Percentiles rank a stretch among this genome's conserved stretches.
Evolutionary conservation across 2,113 vertebrate species (phyloP).

Genomic region (Dascyllus trimaculatus): DNA sequence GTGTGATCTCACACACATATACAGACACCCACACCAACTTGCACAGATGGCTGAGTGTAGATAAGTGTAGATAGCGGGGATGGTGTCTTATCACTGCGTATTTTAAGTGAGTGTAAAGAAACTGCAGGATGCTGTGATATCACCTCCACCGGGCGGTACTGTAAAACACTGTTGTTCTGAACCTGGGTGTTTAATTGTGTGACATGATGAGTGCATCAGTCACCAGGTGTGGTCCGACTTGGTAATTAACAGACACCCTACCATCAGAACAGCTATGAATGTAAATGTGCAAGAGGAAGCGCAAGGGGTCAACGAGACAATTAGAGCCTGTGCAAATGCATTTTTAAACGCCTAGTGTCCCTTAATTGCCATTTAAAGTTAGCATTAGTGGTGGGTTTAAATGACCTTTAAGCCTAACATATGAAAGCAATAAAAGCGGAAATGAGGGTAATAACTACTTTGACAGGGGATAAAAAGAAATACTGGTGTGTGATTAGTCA

Average conservation of each 20-base stretch:
- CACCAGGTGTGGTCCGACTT: conserved; percentile 39
- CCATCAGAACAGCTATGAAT: conserved; percentile 49
- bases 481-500: conserved; percentile 3
- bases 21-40: conserved; percentile 2
- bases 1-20: conserved; percentile 42
- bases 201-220: conserved; percentile 11
- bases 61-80: conserved; percentile 32
- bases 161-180: conserved; percentile 4
- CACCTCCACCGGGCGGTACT: conserved; percentile 9
- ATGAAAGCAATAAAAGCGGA: conserved; percentile 54
- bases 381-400: conserved; percentile 46
- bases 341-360: conserved; percentile 66
- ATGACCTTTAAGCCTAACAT: conserved; percentile 53
- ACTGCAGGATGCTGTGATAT: conserved; percentile 5
- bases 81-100: conserved; percentile 23
- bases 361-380: conserved; percentile 72
- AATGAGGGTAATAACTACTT: conserved; percentile 48
- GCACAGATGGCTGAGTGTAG: conserved; percentile 14
- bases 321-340: conserved; percentile 60
- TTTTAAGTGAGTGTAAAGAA: conserved; percentile 26
- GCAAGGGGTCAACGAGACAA: conserved; percentile 68
- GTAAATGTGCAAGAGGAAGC: conserved; percentile 11
- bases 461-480: conserved; percentile 36
- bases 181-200: neutral
- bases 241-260: conserved; percentile 52